Evolutionary conservation across 2,888 invertebrate genomes (phyloP).

Genomic region (Parnassius orleans): DNA sequence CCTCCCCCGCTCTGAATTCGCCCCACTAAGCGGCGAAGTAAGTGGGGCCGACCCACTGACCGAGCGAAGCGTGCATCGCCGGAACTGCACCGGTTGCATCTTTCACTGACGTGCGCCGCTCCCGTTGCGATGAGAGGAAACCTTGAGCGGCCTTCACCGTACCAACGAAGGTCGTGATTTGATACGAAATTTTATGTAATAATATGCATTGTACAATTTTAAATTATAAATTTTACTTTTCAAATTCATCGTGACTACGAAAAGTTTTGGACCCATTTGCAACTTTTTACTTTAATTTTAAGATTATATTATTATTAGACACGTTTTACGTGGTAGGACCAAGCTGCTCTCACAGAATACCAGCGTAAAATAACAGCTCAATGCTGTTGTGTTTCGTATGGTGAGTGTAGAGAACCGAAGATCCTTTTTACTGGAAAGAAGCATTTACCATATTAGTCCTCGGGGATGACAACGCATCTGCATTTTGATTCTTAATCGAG

Average conservation of each 20-base stretch:
- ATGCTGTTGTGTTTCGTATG: too few species aligned
- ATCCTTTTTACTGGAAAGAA: too few species aligned
- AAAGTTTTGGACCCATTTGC: too few species aligned
- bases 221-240: constrained; percentile 9
- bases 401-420: too few species aligned
- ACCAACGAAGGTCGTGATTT: constrained; percentile 58
- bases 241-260: neutral
- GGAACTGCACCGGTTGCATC: constrained; percentile 73
- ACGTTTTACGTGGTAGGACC: too few species aligned
- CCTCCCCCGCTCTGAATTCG: constrained; percentile 28
- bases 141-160: constrained; percentile 71
- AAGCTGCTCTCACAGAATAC: too few species aligned
- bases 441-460: too few species aligned
- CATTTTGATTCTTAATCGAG: too few species aligned
- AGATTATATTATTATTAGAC: too few species aligned
- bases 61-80: constrained; percentile 64
- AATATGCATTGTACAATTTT: constrained; percentile 11
- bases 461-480: too few species aligned
- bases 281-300: too few species aligned
- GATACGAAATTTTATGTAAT: constrained; percentile 28
- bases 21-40: constrained; percentile 41
- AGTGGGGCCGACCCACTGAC: constrained; percentile 73
- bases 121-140: constrained; percentile 69
- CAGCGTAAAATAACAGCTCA: too few species aligned
- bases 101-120: constrained; percentile 55